A percentile compares a stretch with the other conserved stretches of the same genome.
Evolutionary conservation across 2,113 vertebrate genomes (phyloP).

Genomic region (Catharus fuscescens): DNA sequence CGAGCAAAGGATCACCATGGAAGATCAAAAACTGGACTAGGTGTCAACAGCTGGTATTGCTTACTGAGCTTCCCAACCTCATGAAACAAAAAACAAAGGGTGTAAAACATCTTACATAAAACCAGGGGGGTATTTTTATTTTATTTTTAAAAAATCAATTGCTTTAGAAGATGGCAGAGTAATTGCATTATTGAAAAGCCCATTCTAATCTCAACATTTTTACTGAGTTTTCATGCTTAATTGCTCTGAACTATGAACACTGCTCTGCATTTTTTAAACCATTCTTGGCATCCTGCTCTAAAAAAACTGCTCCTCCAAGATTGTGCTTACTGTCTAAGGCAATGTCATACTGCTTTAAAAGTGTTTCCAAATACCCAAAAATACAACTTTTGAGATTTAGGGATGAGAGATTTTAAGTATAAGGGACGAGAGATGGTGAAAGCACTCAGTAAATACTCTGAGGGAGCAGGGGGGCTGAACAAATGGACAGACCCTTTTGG

Average conservation of each 20-base stretch:
- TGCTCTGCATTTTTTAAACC: neutral
- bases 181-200: neutral
- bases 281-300: neutral
- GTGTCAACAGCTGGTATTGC: neutral
- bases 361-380: neutral
- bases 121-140: neutral
- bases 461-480: neutral
- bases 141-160: neutral
- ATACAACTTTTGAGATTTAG: neutral
- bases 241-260: neutral
- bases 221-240: neutral
- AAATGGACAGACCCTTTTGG: neutral
- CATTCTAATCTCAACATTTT: neutral
- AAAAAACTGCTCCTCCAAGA: neutral
- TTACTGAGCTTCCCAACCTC: neutral
- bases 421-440: neutral
- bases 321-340: neutral
- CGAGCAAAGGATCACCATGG: neutral
- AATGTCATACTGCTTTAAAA: neutral
- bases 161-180: neutral
- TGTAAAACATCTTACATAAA: neutral
- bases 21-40: neutral
- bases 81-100: neutral
- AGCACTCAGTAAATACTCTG: fast-evolving
- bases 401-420: neutral